Percentiles rank a stretch among this genome's conserved stretches.
Conservation (phyloP, 2,113 vertebrate genomes). For the Odobenus rosmarus region DNA sequence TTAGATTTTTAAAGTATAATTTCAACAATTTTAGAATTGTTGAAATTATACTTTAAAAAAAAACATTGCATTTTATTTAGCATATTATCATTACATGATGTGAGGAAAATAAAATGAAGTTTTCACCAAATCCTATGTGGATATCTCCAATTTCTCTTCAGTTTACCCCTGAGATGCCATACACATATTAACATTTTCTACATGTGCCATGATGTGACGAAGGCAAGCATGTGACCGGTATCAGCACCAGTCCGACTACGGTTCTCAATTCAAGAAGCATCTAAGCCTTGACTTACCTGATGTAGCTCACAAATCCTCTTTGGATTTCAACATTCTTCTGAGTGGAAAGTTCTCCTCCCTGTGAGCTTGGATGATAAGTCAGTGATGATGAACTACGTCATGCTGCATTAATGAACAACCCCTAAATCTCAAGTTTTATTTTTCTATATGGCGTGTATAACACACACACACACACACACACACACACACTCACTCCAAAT, state of each 20-base stretch:
- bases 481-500: background rate
- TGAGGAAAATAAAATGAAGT: background rate
- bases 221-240: accelerated
- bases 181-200: background rate
- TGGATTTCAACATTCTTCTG: background rate
- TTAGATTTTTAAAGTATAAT: conserved; percentile 12
- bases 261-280: background rate
- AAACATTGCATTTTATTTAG: background rate
- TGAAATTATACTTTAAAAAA: too few relatives aligned
- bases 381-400: background rate
- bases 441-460: background rate
- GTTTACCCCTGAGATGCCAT: background rate
- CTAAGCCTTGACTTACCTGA: background rate
- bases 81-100: background rate
- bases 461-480: background rate
- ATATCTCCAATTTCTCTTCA: background rate
- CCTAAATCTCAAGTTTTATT: background rate
- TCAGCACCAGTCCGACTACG: background rate
- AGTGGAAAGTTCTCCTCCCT: background rate
- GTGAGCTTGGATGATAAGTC: background rate
- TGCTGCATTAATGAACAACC: background rate
- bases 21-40: conserved; percentile 29
- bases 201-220: background rate
- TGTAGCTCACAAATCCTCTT: background rate
- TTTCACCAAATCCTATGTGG: background rate